Conservation (phyloP, 2,888 invertebrate genomes). For the Caenorhabditis auriculariae region DNA sequence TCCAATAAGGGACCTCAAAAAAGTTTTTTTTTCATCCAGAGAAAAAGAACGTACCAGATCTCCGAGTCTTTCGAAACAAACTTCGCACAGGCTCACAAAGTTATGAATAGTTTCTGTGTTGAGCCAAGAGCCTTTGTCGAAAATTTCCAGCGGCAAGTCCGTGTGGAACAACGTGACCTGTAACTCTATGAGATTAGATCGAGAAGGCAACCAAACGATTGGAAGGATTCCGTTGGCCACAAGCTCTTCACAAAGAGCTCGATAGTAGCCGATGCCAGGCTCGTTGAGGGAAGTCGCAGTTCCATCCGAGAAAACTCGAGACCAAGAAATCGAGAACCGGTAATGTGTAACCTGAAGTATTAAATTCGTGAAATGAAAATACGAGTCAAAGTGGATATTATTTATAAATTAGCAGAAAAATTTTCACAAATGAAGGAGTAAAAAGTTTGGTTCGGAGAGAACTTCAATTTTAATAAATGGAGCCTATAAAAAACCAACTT, state of each 20-base stretch:
- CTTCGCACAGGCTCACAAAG: constrained; percentile 65
- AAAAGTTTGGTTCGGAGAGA: too few species aligned
- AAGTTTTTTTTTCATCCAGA: not conserved
- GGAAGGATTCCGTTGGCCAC: constrained; percentile 71
- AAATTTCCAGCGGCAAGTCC: constrained; percentile 66
- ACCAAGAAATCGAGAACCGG: constrained; percentile 73
- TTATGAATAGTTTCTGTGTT: constrained; percentile 59
- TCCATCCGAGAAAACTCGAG: constrained; percentile 76
- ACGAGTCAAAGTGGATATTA: not conserved
- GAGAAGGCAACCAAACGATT: constrained; percentile 38
- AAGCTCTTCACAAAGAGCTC: constrained; percentile 76
- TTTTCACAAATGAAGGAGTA: not conserved
- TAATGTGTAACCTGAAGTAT: constrained; percentile 43
- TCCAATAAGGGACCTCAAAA: constrained; percentile 69
- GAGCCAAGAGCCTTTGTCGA: constrained; percentile 65
- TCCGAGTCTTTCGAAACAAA: constrained; percentile 64
- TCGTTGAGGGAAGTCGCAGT: constrained; percentile 72
- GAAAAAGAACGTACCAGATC: constrained; percentile 55
- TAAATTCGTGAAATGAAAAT: not conserved
- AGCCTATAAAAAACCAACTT: too few species aligned
- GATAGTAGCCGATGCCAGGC: constrained; percentile 78
- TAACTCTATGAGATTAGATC: constrained; percentile 1
- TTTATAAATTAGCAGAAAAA: not conserved
- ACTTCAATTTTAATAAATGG: too few species aligned
- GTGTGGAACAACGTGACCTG: constrained; percentile 57